phyloP scores from a whole-genome alignment of 2,888 invertebrate genomes.

The Ganaspis brasiliensis region DNA sequence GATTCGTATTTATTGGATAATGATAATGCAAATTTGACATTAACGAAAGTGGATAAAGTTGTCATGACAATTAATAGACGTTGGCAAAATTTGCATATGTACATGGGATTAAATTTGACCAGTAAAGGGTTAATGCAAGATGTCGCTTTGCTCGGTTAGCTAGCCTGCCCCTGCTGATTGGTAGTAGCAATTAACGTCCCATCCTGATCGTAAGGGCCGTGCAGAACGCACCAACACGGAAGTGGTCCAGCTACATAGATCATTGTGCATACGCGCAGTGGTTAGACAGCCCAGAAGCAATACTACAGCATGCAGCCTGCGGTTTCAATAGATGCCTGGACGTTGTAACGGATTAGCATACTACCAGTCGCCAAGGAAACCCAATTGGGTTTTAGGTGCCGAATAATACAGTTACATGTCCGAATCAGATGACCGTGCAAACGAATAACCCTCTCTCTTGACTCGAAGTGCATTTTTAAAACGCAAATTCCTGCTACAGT shows the following conservation, averaged over 20 bases:
- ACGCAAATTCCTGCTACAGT: neutral
- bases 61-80: conserved; percentile 39
- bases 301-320: conserved; percentile 62
- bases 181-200: conserved; percentile 76
- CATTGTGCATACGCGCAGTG: conserved; percentile 72
- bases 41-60: conserved; percentile 34
- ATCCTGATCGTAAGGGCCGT: conserved; percentile 69
- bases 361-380: conserved; percentile 66
- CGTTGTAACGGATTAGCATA: conserved; percentile 71
- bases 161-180: conserved; percentile 71
- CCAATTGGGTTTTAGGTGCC: conserved; percentile 63
- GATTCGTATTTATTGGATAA: too few species aligned
- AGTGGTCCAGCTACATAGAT: conserved; percentile 69
- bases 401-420: conserved; percentile 48
- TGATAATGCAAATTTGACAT: neutral
- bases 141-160: conserved; percentile 41
- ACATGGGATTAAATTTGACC: conserved; percentile 42
- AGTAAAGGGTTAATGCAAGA: conserved; percentile 40
- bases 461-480: neutral
- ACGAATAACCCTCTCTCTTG: conserved; percentile 16
- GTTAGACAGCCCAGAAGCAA: conserved; percentile 64
- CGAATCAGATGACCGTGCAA: conserved; percentile 49
- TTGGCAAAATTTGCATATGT: conserved; percentile 34
- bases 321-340: conserved; percentile 69
- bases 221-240: conserved; percentile 65